phyloP scores from a whole-genome alignment of 2,797 vertebrate genomes.

The Scleropages formosus region DNA sequence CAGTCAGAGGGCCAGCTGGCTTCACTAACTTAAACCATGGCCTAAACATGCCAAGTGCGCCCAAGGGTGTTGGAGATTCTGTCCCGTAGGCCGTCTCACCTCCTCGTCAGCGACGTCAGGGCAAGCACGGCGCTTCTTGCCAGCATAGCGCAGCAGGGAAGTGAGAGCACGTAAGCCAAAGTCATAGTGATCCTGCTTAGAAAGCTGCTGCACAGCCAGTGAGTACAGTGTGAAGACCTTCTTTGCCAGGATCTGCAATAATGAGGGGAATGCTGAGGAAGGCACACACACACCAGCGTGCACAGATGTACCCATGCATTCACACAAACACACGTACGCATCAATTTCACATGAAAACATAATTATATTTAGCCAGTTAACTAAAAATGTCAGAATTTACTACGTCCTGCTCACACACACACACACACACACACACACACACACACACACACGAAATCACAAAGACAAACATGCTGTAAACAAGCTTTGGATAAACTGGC shows the following conservation, averaged over 20 bases:
- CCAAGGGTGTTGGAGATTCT: not conserved
- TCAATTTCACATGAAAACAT: not conserved
- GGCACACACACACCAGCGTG: constrained; percentile 8
- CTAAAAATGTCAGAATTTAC: constrained; percentile 20
- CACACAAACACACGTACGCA: not conserved
- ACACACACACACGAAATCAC: constrained; percentile 32
- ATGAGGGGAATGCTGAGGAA: not conserved
- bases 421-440: constrained; percentile 32
- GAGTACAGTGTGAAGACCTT: constrained; percentile 86
- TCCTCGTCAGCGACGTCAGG: constrained; percentile 74
- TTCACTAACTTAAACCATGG: not conserved
- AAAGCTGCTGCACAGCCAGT: constrained; percentile 84
- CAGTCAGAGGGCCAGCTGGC: not conserved
- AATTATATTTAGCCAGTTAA: no score
- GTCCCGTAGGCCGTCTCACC: constrained; percentile 54
- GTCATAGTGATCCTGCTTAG: constrained; percentile 88
- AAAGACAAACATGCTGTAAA: constrained; percentile 22
- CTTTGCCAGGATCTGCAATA: constrained; percentile 77
- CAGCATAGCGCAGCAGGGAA: constrained; percentile 82
- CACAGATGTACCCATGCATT: not conserved
- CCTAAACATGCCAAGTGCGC: not conserved
- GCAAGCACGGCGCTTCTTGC: constrained; percentile 73
- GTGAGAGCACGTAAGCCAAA: constrained; percentile 86
- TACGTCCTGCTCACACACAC: constrained; percentile 21
- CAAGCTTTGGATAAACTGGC: not conserved